These are phyloP conservation scores for Blastobasis lacticolella DNA, from an alignment of 2,888 invertebrate genomes.

Conservation along the genomic window DNA sequence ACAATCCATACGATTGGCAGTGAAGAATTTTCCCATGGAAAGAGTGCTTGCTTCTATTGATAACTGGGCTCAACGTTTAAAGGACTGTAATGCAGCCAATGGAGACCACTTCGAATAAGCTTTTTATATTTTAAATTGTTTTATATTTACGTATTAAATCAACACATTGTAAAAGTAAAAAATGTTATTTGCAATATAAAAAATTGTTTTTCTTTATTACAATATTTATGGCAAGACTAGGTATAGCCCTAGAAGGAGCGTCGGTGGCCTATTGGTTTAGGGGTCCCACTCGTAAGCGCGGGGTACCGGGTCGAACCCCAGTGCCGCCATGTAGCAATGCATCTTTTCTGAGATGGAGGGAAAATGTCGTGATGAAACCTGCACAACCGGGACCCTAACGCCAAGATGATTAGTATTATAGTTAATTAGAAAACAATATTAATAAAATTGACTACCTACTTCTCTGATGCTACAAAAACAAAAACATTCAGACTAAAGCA, in stretches of 20 bases:
- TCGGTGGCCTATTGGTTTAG: too few species aligned
- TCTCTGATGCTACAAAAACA: too few species aligned
- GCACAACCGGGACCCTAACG: too few species aligned
- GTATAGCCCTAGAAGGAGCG: neutral
- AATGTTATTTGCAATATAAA: neutral
- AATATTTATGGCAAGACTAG: neutral
- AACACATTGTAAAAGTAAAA: neutral
- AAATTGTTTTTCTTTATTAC: neutral
- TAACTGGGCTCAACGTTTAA: conserved; percentile 8
- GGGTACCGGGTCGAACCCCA: too few species aligned
- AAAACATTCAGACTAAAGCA: too few species aligned
- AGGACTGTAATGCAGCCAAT: conserved; percentile 7
- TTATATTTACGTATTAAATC: neutral
- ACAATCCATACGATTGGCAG: conserved; percentile 7
- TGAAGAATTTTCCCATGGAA: conserved; percentile 9
- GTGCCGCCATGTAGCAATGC: too few species aligned
- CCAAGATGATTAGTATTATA: too few species aligned
- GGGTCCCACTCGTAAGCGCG: too few species aligned
- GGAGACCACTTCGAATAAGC: conserved; percentile 4
- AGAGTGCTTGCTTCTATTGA: conserved; percentile 9
- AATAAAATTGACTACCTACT: too few species aligned
- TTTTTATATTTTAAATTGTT: neutral
- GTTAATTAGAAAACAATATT: too few species aligned
- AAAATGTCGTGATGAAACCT: too few species aligned
- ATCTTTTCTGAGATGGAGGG: too few species aligned